These are phyloP conservation scores for Drosophila trapezifrons DNA, from an alignment of 1,140 invertebrate species.

Conservation along the genomic window DNA sequence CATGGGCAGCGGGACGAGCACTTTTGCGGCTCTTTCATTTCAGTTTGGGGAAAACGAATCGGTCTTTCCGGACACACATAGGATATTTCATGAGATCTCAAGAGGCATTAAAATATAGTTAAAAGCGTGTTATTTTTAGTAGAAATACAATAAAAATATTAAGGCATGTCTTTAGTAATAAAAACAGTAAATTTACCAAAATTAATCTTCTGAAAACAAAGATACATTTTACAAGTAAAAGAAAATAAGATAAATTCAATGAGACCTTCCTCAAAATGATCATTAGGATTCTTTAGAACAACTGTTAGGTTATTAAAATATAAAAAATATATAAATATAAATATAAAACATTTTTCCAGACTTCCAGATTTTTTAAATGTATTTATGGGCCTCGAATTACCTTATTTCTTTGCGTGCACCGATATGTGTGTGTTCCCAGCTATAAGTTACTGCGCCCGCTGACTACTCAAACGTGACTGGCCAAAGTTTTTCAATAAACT, in stretches of 20 bases:
- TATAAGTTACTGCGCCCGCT: constrained; percentile 72
- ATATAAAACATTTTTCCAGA: background rate
- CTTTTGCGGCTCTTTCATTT: constrained; percentile 73
- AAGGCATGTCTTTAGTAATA: no score
- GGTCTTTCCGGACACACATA: constrained; percentile 14
- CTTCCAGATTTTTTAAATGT: background rate
- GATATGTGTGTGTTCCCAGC: constrained; percentile 23
- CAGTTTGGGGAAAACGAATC: constrained; percentile 26
- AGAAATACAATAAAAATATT: background rate
- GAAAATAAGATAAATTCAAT: no score
- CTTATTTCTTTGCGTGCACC: background rate
- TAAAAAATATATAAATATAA: no score
- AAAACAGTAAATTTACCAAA: no score
- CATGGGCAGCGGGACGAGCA: constrained; percentile 72
- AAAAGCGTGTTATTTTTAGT: background rate
- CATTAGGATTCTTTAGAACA: no score
- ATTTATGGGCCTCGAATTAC: background rate
- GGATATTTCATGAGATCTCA: background rate
- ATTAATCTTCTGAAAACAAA: no score
- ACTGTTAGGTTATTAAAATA: no score
- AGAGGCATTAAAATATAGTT: background rate
- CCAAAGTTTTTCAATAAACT: constrained; percentile 83
- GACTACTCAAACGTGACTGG: constrained; percentile 82
- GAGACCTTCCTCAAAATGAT: no score
- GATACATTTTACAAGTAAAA: no score